Evolutionary conservation across 2,888 invertebrate genomes (phyloP).

Genomic region (Isoperla grammatica): DNA sequence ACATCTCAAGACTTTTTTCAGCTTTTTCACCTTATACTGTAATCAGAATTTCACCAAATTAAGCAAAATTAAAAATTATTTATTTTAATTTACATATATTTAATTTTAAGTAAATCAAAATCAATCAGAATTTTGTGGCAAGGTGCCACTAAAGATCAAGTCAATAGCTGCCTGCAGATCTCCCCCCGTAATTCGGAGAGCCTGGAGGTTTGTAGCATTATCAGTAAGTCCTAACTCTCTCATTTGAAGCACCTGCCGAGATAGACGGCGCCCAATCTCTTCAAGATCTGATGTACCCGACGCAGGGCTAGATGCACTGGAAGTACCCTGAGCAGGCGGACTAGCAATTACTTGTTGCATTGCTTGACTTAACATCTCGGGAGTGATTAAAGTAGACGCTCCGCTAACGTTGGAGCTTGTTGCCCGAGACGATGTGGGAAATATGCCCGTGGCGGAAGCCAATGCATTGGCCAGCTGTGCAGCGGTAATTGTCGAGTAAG

Average conservation of each 20-base stretch:
- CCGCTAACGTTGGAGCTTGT: constrained; percentile 35
- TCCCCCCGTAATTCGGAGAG: constrained; percentile 71
- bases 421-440: constrained; percentile 1
- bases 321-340: constrained; percentile 26
- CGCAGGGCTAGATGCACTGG: constrained; percentile 26
- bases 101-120: not conserved
- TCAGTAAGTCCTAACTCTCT: constrained; percentile 86
- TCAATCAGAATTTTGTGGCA: constrained; percentile 30
- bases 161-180: constrained; percentile 90
- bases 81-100: too few relatives aligned
- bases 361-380: constrained; percentile 75
- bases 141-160: constrained; percentile 67
- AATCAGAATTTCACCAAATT: too few relatives aligned
- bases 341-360: constrained; percentile 57
- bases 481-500: constrained; percentile 56
- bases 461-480: constrained; percentile 70
- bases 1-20: too few relatives aligned
- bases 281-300: constrained; percentile 35
- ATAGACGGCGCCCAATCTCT: constrained; percentile 41
- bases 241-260: constrained; percentile 67
- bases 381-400: constrained; percentile 52
- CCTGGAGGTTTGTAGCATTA: constrained; percentile 77
- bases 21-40: too few relatives aligned
- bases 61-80: too few relatives aligned
- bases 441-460: constrained; percentile 49